Evolutionary conservation across 2,113 vertebrate species (phyloP), one percentile per base, ranked within the genome.

Genomic region (Phylloscopus whistleri): DNA sequence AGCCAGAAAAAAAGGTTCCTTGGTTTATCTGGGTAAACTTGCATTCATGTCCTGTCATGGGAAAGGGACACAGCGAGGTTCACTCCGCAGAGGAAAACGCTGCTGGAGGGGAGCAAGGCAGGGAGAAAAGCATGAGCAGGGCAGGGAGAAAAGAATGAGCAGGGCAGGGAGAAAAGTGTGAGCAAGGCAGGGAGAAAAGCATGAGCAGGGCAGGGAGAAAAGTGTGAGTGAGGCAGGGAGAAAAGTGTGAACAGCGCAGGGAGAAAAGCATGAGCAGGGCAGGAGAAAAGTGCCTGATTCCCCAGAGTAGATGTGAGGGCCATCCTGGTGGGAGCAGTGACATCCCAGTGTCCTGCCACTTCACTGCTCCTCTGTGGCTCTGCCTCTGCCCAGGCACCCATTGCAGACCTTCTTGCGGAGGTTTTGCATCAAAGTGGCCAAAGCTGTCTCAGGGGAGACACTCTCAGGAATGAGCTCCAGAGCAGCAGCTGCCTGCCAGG

Each of bases 261-360:
- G 69, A 53, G 26, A 23, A 39, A 69, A 51, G 19, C 0, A 1
- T 17, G 20, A 31, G 11, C 27, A 70, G 0, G 28, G 35, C 28
- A 20, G 17, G 52, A 44, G 41, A 27, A 43, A 33, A 58, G n/a
- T 16, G 8, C 12, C 79, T 74, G 68, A 22, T 24, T 20, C 3
- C 14, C 1, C 0, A 0, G 23, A 17, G 21, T 0, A 15, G 28
- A n/a, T 0, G 1, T 59, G 31, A 39, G 16, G n/a, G 63, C 33
- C 0, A 0, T 56, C 16, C 63, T 41, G 44, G n/a, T 59, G 49
- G 52, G 10, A 94, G 66, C n/a, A 53, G 84, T 12, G 39, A 48
- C 17, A 9, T 44, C 58, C 33, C 7, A 2, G 30, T 18, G 53
- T 59, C 53, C 80, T 28, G 39, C n/a, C 37, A n/a, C 31, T 19